These are phyloP conservation scores for Fragum fragum DNA, from an alignment of 2,888 invertebrate genomes.

Conservation along the genomic window DNA sequence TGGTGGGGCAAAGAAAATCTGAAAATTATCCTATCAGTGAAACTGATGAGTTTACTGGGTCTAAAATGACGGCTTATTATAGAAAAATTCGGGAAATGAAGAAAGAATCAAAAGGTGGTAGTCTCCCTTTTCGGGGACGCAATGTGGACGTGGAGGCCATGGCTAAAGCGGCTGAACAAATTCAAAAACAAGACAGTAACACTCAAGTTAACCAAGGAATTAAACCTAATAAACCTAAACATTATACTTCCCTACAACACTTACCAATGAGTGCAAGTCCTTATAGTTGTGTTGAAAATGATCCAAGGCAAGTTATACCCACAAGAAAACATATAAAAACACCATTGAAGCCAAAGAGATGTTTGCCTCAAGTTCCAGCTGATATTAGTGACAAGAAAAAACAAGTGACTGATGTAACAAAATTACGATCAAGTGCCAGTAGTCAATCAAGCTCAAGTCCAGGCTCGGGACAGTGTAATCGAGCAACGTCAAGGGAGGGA, in stretches of 20 bases:
- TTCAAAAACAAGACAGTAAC: conserved; percentile 1
- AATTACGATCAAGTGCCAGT: conserved; percentile 71
- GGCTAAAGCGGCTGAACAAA: not conserved
- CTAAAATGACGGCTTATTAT: conserved; percentile 60
- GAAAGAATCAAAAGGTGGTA: conserved; percentile 52
- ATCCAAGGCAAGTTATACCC: conserved; percentile 28
- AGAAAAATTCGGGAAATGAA: conserved; percentile 61
- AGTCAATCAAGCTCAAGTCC: conserved; percentile 64
- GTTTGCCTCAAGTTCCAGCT: conserved; percentile 76
- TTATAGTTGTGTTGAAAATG: conserved; percentile 4
- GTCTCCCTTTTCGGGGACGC: conserved; percentile 54
- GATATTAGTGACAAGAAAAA: conserved; percentile 74
- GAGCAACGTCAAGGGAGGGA: conserved; percentile 33
- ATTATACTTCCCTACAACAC: conserved; percentile 64
- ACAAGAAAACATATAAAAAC: conserved; percentile 46
- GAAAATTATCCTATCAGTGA: conserved; percentile 68
- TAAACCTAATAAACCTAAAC: conserved; percentile 33
- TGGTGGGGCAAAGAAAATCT: conserved; percentile 78
- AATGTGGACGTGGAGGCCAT: conserved; percentile 40
- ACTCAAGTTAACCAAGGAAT: not conserved
- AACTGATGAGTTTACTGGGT: conserved; percentile 52
- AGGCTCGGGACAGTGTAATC: conserved; percentile 58
- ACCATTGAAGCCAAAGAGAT: conserved; percentile 68
- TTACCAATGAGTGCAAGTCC: conserved; percentile 45
- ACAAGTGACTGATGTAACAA: conserved; percentile 77